Conservation (phyloP, 2,113 vertebrate species). For the Menidia beryllina region DNA sequence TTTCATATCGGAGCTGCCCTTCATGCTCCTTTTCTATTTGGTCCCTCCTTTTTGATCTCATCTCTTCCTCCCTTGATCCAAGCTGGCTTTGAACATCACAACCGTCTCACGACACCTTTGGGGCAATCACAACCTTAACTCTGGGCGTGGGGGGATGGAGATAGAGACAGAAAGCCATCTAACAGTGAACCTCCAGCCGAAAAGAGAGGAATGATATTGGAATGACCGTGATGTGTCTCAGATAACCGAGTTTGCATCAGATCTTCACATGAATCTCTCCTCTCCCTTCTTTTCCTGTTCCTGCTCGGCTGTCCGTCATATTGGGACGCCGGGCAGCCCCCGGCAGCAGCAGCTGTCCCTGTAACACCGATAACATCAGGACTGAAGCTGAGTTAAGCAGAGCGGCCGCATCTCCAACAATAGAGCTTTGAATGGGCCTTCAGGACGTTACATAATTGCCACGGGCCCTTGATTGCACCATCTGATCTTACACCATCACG, state of each 20-base stretch:
- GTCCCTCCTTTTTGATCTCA: background rate
- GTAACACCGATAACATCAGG: constrained; percentile 37
- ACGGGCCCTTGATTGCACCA: constrained; percentile 22
- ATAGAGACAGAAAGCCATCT: background rate
- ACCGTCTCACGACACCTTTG: constrained; percentile 2
- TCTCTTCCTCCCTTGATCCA: background rate
- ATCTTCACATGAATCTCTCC: background rate
- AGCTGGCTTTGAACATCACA: background rate
- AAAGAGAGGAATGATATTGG: background rate
- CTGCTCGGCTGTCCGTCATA: constrained; percentile 15
- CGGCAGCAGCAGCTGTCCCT: constrained; percentile 11
- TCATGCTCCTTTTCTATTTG: background rate
- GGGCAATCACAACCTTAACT: constrained; percentile 5
- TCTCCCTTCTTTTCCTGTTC: background rate
- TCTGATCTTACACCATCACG: constrained; percentile 37
- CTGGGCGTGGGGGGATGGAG: background rate
- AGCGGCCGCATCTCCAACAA: constrained; percentile 39
- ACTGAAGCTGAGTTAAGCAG: constrained; percentile 16
- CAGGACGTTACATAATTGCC: constrained; percentile 44
- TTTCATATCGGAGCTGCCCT: background rate
- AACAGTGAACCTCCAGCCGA: background rate
- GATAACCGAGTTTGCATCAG: background rate
- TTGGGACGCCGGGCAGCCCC: constrained; percentile 2
- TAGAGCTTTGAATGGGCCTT: constrained; percentile 27
- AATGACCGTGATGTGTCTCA: background rate